Evolutionary conservation across 1,140 invertebrate species (phyloP), one percentile per base, ranked within the genome.

Genomic region (Drosophila pachea): DNA sequence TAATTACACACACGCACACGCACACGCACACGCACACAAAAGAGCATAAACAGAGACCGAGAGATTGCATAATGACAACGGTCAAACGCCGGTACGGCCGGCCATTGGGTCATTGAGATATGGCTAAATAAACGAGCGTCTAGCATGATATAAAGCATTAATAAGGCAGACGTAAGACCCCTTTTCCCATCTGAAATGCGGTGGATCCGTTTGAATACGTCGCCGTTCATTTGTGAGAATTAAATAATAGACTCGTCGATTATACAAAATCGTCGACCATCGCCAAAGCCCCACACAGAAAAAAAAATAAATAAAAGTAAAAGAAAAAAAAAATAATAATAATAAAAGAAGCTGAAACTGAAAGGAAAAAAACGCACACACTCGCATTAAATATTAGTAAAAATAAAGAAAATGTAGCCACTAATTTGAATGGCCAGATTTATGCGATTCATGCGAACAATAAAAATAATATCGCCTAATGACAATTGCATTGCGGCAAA

Each of bases 101-200:
- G 61, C 16, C 61, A 64, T 73, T 76, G 63, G 73, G 77, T 81
- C 77, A 81, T 62, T 55, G 35, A 52, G 55, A 59, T 78, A 69
- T 52, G 48, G 63, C 65, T 74, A 78, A 78, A 81, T 73, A 74
- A 76, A 81, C 74, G 78, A 81, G 78, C 67, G 64, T 83, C 78
- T 78, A 74, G 71, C 78, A 82, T 75, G 78, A 74, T 72, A 78
- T 53, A 72, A 78, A 66, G 33, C 61, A 64, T 70, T 45, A 56
- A 53, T 29, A 42, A 53, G 7, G 29, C 58, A 63, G 61, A 73
- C 54, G 11, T 47, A 72, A 66, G 42, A 61, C 12, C 16, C n/a
- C 52, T n/a, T 29, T 1, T 14, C n/a, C 40, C 38, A 43, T 31
- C 4, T 29, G 31, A 36, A 22, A 22, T 22, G 7, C 62, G 35